Base-by-base conservation (phyloP, 2,888 invertebrate genomes). In the Agrochola lychnidis region DNA sequence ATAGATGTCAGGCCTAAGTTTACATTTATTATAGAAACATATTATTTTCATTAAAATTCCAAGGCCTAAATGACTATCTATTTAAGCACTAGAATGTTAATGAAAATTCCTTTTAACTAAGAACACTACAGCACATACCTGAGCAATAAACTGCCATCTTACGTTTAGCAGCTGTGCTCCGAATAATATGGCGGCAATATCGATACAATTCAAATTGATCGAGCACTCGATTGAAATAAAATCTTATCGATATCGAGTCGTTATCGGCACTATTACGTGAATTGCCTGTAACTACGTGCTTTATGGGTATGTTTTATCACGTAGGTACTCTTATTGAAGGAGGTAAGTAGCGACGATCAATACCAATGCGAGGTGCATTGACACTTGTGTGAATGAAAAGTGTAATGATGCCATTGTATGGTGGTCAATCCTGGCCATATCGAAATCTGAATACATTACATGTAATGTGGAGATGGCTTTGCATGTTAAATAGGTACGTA, bases 321-420 rank as follows among this genome's bases (percentile, higher is more conserved):
- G 77, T 77, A 70, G 22, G 42, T 70, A 64, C 61, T 70, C 51
- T 61, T 79, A 73, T 69, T 73, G 68, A 77, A 59, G 70, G 67
- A 76, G 76, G 69, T 66, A 64, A 68, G 59, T 70, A 22, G 36
- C 19, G 51, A 40, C 84, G 84, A 83, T 83, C 84, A 69, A 83
- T 84, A 81, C 73, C 0, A 68, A 36, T 22, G 42, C 57, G 12
- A 25, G 53, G 76, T 84, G 68, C 81, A 84, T 81, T 83, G 81
- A 84, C 84, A 72, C 69, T 56, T 64, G 36, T 14, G 36, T 57
- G 61, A 40, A 22, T 56, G 59, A 42, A 57, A 56, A 66, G 30
- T 74, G 30, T 45, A 1, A 36, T 59, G 36, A 9, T 53, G 45
- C 22, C 36, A 69, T 4, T n/a, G 45, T n/a, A 40, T 16, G 48